Evolutionary conservation across 2,888 invertebrate genomes (phyloP), one percentile per base, ranked within the genome.

Genomic region (Torymus aiolomorphi): DNA sequence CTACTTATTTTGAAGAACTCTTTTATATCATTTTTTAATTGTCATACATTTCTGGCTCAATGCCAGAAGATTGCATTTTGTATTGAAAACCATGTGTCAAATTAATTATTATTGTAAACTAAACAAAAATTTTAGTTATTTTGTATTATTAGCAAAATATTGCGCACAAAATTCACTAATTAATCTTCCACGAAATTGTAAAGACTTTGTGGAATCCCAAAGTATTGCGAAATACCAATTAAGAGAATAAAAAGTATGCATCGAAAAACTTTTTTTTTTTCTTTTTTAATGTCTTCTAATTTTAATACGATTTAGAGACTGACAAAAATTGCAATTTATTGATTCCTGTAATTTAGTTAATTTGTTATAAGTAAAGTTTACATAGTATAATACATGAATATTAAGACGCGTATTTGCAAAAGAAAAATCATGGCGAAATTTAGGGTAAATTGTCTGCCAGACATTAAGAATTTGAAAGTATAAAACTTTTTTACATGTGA

Each of bases 121-220:
- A 20, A 20, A 12, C 4, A 31, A 76, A 69, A 16, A 16, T 42
- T 66, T 14, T 49, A 20, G 57, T 65, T 54, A 54, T 61, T 16
- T 14, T 61, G 51, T 31, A 52, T 42, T 42, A 42, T 42, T 42
- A 42, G 42, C 42, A 72, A 62, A 59, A 59, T 18, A 12, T 66
- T 59, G 49, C 66, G 72, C 67, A 78, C 66, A 78, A 78, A 59
- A 78, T 61, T 67, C n/a, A 67, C 16, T 14, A 77, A 71, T 54
- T 65, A 51, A 77, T 77, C 76, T 77, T 77, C 76, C 76, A 42
- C 51, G 31, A 76, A 62, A 71, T 57, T 56, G 20, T 13, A 71
- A 62, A 57, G 63, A 71, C 63, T 76, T 56, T 56, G 42, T 56
- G 12, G 49, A 70, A 69, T n/a, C 20, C 0, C 42, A 42, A 67